Evolutionary conservation across 2,797 vertebrate species (phyloP).

Genomic region (Tapera naevia): DNA sequence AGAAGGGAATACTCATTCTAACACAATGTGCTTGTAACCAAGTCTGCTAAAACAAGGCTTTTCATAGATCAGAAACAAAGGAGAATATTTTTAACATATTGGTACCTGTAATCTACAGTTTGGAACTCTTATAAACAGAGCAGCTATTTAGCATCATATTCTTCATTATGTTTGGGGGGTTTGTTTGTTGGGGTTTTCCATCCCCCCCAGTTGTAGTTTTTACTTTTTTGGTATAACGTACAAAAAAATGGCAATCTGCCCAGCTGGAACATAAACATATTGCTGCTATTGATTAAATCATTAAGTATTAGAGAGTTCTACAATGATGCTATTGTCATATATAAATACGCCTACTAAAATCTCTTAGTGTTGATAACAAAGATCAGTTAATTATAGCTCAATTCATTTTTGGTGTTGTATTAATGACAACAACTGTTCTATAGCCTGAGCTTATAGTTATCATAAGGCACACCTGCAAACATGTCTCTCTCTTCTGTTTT

Average conservation of each 20-base stretch:
- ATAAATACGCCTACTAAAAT: not conserved
- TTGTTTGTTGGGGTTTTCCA: accelerated
- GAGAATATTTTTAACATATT: not conserved
- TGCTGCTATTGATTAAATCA: not conserved
- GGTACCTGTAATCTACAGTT: not conserved
- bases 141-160: not conserved
- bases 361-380: not conserved
- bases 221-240: not conserved
- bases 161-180: not conserved
- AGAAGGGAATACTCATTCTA: not conserved
- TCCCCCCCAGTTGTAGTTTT: not conserved
- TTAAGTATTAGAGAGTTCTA: not conserved
- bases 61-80: not conserved
- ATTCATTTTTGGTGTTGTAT: not conserved
- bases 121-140: not conserved
- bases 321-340: not conserved
- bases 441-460: not conserved
- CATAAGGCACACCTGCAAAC: not conserved
- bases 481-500: accelerated
- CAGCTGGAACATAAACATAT: not conserved
- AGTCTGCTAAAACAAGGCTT: not conserved
- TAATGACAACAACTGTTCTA: not conserved
- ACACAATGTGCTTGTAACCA: not conserved
- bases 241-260: not conserved
- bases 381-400: not conserved